Evolutionary conservation across 2,888 invertebrate species (phyloP).

Genomic region (Ecliptopera silaceata): DNA sequence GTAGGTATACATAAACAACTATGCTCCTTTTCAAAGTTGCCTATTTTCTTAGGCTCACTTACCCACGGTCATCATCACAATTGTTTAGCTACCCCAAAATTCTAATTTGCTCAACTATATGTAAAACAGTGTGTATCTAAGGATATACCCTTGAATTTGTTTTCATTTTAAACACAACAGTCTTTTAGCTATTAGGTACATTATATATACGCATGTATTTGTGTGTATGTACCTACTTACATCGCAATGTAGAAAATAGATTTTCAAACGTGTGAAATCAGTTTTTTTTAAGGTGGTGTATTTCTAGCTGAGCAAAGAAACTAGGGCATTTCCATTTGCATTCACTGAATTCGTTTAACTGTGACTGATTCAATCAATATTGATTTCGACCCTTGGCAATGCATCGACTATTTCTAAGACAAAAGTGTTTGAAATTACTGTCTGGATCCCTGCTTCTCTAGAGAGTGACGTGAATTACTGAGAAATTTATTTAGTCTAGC

Average conservation of each 20-base stretch:
- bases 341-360: constrained; percentile 18
- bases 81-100: too few relatives aligned
- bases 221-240: too few relatives aligned
- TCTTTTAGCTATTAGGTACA: too few relatives aligned
- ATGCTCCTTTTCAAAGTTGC: background rate
- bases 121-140: too few relatives aligned
- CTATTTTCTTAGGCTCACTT: background rate
- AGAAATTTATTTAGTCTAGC: background rate
- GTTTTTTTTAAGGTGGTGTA: too few relatives aligned
- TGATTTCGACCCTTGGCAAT: constrained; percentile 9
- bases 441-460: background rate
- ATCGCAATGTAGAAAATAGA: too few relatives aligned
- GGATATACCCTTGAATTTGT: too few relatives aligned
- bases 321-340: constrained; percentile 6
- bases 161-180: too few relatives aligned
- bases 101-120: too few relatives aligned
- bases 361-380: constrained; percentile 16
- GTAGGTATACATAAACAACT: too few relatives aligned
- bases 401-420: constrained; percentile 1
- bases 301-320: background rate
- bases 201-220: too few relatives aligned
- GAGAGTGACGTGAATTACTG: background rate
- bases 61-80: background rate
- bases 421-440: constrained; percentile 2
- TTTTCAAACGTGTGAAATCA: too few relatives aligned